Percentiles rank a stretch among this genome's conserved stretches.
Evolutionary conservation across 1,140 invertebrate genomes (phyloP).

Genomic region (Macrostomum lignano): DNA sequence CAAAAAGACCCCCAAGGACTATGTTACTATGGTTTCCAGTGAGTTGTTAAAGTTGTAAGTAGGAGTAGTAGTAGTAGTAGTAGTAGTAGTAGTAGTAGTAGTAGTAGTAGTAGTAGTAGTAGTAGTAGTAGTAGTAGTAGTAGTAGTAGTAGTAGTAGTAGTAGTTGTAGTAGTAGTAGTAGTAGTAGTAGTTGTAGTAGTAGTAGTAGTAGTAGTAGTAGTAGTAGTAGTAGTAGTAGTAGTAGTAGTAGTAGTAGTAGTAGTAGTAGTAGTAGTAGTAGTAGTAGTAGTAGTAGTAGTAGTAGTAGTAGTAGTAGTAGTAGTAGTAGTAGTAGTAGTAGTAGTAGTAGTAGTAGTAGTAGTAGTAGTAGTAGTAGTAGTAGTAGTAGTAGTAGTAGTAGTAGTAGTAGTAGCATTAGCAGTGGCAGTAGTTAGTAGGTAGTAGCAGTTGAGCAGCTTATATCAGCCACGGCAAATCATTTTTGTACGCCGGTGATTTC

Average conservation of each 20-base stretch:
- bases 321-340: constrained; percentile 8
- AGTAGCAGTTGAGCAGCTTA: no score
- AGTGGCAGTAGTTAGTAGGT: constrained; percentile 6
- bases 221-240: constrained; percentile 9
- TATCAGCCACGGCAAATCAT: no score
- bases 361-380: constrained; percentile 7
- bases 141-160: constrained; percentile 7
- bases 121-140: constrained; percentile 8
- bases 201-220: constrained; percentile 9
- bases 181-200: constrained; percentile 7
- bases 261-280: constrained; percentile 9
- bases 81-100: constrained; percentile 8
- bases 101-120: constrained; percentile 8
- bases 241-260: constrained; percentile 8
- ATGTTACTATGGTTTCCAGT: no score
- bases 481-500: no score
- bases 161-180: constrained; percentile 7
- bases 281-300: constrained; percentile 9
- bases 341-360: constrained; percentile 6
- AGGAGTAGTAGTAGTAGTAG: constrained; percentile 7
- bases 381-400: not conserved
- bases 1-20: no score
- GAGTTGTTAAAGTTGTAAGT: constrained; percentile 2
- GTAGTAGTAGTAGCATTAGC: constrained; percentile 7
- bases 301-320: constrained; percentile 7